phyloP scores from a whole-genome alignment of 1,140 invertebrate genomes.

The Bombus waltoni region DNA sequence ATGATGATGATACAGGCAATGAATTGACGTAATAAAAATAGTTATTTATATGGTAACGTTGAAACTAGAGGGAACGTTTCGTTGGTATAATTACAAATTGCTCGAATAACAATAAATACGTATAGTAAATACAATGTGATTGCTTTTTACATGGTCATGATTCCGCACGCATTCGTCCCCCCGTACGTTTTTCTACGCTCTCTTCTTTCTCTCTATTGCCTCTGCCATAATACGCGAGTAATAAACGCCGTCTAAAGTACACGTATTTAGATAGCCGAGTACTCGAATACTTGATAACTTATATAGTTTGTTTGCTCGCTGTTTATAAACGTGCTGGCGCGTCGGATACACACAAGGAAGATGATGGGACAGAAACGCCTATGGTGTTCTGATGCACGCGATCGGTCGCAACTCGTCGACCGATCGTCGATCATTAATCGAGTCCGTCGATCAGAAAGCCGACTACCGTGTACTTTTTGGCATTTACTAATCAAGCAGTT shows the following conservation, averaged over 20 bases:
- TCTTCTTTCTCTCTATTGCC: conserved; percentile 25
- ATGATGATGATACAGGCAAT: not conserved
- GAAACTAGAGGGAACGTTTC: conserved; percentile 73
- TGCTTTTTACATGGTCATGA: not conserved
- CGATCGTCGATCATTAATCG: not conserved
- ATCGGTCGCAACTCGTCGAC: conserved; percentile 6
- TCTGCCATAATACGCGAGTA: not conserved
- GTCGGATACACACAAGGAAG: conserved; percentile 35
- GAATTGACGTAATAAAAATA: conserved; percentile 22
- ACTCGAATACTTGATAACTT: conserved; percentile 47
- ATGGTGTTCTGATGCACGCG: not conserved
- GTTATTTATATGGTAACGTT: conserved; percentile 65
- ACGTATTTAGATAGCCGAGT: conserved; percentile 50
- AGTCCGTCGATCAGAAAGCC: not conserved
- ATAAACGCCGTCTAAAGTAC: conserved; percentile 35
- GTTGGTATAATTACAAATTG: conserved; percentile 73
- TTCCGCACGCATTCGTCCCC: conserved; percentile 1
- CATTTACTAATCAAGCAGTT: conserved; percentile 17
- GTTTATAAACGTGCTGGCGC: not conserved
- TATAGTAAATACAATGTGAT: conserved; percentile 51
- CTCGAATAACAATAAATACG: conserved; percentile 71
- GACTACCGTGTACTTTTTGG: not conserved
- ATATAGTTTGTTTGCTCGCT: conserved; percentile 38
- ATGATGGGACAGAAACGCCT: conserved; percentile 14
- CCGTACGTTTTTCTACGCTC: conserved; percentile 18